Percentiles rank a stretch among this genome's conserved stretches.
Evolutionary conservation across 2,888 invertebrate genomes (phyloP).

Genomic region (Cactoblastis cactorum): DNA sequence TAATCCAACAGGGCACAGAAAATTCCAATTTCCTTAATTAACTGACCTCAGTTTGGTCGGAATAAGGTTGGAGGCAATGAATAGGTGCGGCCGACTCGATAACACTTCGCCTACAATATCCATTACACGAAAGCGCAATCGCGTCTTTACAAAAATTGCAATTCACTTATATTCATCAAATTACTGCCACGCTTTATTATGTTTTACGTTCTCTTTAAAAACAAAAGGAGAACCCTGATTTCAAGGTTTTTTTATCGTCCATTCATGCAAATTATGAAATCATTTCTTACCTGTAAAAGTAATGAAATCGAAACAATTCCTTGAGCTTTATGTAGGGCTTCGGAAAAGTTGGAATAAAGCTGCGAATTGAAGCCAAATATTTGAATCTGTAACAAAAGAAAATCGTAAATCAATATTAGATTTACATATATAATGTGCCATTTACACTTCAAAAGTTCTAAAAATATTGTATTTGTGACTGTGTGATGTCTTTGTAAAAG

Average conservation of each 20-base stretch:
- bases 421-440: background rate
- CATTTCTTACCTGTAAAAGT: conserved; percentile 89
- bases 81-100: conserved; percentile 65
- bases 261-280: background rate
- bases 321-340: conserved; percentile 95
- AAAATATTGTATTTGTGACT: background rate
- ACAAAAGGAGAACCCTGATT: background rate
- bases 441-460: conserved; percentile 9
- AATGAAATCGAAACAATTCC: conserved; percentile 97
- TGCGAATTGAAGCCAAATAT: conserved; percentile 99
- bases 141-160: conserved; percentile 27
- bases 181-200: conserved; percentile 7
- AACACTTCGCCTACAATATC: conserved; percentile 59
- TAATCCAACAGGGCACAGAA: conserved; percentile 71
- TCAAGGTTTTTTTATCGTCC: background rate
- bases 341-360: conserved; percentile 96
- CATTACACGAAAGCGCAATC: conserved; percentile 54
- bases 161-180: conserved; percentile 20
- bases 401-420: conserved; percentile 9
- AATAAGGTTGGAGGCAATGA: conserved; percentile 39
- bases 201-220: background rate
- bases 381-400: conserved; percentile 90
- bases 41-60: conserved; percentile 62
- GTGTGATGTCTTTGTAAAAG: background rate
- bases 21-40: conserved; percentile 79